Base-by-base conservation (phyloP, 2,888 invertebrate genomes). In the Gymnosoma rotundatum region DNA sequence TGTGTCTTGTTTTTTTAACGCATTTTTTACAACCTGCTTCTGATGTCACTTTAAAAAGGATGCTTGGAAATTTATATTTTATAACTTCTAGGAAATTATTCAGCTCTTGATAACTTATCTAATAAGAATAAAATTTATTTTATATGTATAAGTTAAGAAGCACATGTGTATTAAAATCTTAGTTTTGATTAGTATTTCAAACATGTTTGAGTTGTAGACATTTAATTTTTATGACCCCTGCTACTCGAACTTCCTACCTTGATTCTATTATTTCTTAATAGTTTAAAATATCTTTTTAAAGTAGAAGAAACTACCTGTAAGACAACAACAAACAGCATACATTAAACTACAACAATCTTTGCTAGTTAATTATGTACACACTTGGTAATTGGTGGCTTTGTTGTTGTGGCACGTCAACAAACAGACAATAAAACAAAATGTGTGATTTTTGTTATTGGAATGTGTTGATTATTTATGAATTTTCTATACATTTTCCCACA, bases 401-500 rank as follows among this genome's bases (percentile, higher is more conserved):
- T 63, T 38, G 5, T 66, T 67, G 66, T 50, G 75, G 58, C 66
- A 67, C 75, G 75, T 67, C 38, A 6, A 42, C 14, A 12, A 58
- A 60, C 38, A 38, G 25, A 8, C n/a, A 36, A 32, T 48, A 60
- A 60, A 32, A 52, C 20, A 32, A 54, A 73, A 78, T 61, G 61
- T 78, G 61, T 78, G 67, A 78, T 52, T 69, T 67, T 78, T 52
- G 42, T 32, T 54, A 69, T 61, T 78, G 21, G 63, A 78, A 78
- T 78, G 60, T 61, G 78, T 78, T 42, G 54, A 36, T 70, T 61
- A 54, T 76, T 76, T 76, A 67, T 70, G 69, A 70, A 18, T 67
- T 78, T 78, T 70, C 78, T 69, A 16, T 32, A 32, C 20, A 72
- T 83, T 86, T 86, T 86, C 86, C 86, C 86, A 86, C 86, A 86